Evolutionary conservation across 2,888 invertebrate genomes (phyloP).

Genomic region (Sphecodes monilicornis): DNA sequence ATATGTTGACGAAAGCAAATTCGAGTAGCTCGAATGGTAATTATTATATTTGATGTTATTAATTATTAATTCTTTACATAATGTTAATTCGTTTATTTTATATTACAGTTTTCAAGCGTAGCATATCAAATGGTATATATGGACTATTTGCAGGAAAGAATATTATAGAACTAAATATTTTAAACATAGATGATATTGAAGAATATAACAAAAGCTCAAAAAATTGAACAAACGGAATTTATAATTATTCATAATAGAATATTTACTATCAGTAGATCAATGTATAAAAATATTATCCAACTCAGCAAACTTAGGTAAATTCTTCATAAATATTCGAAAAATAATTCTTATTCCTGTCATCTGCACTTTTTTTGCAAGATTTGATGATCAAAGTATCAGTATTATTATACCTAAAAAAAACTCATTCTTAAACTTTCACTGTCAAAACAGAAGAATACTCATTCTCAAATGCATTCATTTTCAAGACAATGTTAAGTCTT

Average conservation of each 20-base stretch:
- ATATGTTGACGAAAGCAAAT: slow-evolving; percentile 89
- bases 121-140: slow-evolving; percentile 86
- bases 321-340: slow-evolving; percentile 42
- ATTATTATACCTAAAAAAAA: not conserved
- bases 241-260: slow-evolving; percentile 67
- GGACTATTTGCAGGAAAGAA: slow-evolving; percentile 92
- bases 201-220: slow-evolving; percentile 55
- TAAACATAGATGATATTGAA: slow-evolving; percentile 88
- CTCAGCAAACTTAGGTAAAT: slow-evolving; percentile 64
- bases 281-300: slow-evolving; percentile 68
- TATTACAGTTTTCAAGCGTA: slow-evolving; percentile 79
- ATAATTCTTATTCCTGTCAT: slow-evolving; percentile 6
- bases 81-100: slow-evolving; percentile 3
- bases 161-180: slow-evolving; percentile 90
- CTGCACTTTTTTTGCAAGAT: slow-evolving; percentile 9
- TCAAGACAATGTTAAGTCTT: slow-evolving; percentile 63
- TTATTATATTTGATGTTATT: slow-evolving; percentile 1
- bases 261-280: slow-evolving; percentile 69
- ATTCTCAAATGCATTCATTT: slow-evolving; percentile 47
- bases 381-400: not conserved
- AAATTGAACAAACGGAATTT: slow-evolving; percentile 57
- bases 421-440: slow-evolving; percentile 26
- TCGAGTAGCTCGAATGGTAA: slow-evolving; percentile 86
- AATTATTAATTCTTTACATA: not conserved
- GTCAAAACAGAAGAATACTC: not conserved